These are phyloP conservation scores for Sminthurinus aureus DNA, from an alignment of 2,888 invertebrate genomes.

Conservation along the genomic window DNA sequence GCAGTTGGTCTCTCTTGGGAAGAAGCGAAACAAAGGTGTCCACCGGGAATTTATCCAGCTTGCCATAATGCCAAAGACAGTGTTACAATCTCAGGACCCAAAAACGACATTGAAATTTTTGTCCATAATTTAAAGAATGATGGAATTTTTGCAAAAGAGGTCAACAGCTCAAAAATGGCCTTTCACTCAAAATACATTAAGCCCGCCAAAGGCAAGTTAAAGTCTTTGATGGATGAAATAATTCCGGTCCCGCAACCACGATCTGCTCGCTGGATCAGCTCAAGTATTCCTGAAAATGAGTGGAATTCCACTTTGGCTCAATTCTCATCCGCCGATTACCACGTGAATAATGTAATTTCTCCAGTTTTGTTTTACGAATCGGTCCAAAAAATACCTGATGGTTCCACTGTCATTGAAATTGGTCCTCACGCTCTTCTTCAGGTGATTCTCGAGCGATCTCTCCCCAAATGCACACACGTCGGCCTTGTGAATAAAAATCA, in stretches of 20 bases:
- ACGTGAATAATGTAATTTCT: conserved; percentile 66
- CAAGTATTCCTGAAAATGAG: conserved; percentile 66
- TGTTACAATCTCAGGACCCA: conserved; percentile 92
- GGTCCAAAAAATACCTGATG: conserved; percentile 66
- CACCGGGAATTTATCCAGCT: conserved; percentile 81
- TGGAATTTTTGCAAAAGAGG: conserved; percentile 81
- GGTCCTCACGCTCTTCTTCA: conserved; percentile 65
- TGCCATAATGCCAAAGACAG: conserved; percentile 95
- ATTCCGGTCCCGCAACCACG: conserved; percentile 66
- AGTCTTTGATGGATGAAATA: conserved; percentile 77
- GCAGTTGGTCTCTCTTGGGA: conserved; percentile 88
- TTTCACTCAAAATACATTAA: conserved; percentile 93
- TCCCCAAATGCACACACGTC: conserved; percentile 64
- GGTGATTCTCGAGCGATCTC: conserved; percentile 67
- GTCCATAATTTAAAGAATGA: conserved; percentile 74
- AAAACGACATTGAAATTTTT: conserved; percentile 72
- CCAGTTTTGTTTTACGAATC: conserved; percentile 68
- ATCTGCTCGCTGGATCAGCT: conserved; percentile 67
- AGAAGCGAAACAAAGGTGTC: conserved; percentile 75
- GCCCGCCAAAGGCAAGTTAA: conserved; percentile 80
- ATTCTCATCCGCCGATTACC: conserved; percentile 66
- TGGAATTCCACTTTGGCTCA: conserved; percentile 65
- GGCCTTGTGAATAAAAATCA: conserved; percentile 67
- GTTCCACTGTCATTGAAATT: conserved; percentile 65
- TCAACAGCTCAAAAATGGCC: conserved; percentile 86